Base-by-base conservation (phyloP, 1,140 invertebrate genomes). In the Scaptomyza graminum region DNA sequence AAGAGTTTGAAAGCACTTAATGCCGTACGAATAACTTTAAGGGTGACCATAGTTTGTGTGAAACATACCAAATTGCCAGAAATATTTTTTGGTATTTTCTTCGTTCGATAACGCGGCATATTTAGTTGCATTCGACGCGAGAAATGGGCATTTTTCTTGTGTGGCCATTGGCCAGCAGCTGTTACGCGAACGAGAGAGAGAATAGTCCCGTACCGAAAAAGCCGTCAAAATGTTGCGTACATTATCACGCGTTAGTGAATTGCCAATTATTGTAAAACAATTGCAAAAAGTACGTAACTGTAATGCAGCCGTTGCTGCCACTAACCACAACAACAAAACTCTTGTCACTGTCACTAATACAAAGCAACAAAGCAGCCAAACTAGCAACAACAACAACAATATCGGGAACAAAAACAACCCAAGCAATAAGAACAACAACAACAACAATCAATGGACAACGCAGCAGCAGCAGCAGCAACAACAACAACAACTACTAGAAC, bases 231-330 rank as follows among this genome's bases (percentile, higher is more conserved):
- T 91, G 90, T 79, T 91, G 77, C 90, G 90, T 76, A 75, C 82
- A 63, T 65, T 91, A 59, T 76, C 90, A 78, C 85, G 90, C 78
- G 79, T 74, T 79, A 85, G 76, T 63, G 90, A 90, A 84, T 60
- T 91, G 67, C 90, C 90, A 72, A 74, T 88, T 72, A 74, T 91
- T 73, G 79, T 82, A 59, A 91, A 80, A 72, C 90, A 91, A 91
- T 83, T 91, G 72, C 90, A 91, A 90, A 91, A 91, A 90, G 90
- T 91, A 90, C 79, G 90, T 91, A 90, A 77, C 71, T 77, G 62
- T 74, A 77, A 84, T 52, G 66, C 73, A 63, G 55, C 57, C 57
- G 67, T 70, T 74, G 71, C 66, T 79, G 55, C 44, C 57, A 70
- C 59, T 69, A 74, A n/a, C n/a, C n/a, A n/a, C n/a, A n/a, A n/a